Percentiles rank a stretch among this genome's conserved stretches.
phyloP scores from a whole-genome alignment of 2,797 vertebrate species.

The Protonibea diacanthus region DNA sequence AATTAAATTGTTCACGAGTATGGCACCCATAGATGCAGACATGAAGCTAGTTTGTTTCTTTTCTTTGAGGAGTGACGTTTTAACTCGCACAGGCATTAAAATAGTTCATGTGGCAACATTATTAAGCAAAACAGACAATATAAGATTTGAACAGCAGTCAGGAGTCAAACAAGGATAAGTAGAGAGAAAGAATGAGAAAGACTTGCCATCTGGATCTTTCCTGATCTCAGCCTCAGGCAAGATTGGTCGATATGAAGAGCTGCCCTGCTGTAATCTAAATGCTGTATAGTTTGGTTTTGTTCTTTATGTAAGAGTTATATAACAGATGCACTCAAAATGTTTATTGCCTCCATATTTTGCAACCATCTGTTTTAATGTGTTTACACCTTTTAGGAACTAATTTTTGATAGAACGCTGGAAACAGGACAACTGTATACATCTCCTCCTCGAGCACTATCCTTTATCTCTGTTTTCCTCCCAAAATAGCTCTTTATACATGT shows the following conservation, averaged over 20 bases:
- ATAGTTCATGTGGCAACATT: constrained; percentile 7
- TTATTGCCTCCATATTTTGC: constrained; percentile 33
- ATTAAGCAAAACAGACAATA: constrained; percentile 28
- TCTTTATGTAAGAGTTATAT: constrained; percentile 70
- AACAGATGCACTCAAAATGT: constrained; percentile 50
- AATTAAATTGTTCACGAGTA: neutral
- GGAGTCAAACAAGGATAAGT: constrained; percentile 25
- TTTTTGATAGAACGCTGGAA: constrained; percentile 13
- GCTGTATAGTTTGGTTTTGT: constrained; percentile 43
- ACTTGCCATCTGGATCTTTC: constrained; percentile 67
- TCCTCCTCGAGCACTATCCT: constrained; percentile 24
- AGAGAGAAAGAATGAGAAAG: constrained; percentile 28
- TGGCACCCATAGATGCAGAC: neutral
- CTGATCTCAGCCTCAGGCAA: constrained; percentile 65
- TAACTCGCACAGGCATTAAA: neutral
- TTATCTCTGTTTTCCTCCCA: constrained; percentile 38
- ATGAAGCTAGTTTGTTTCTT: neutral
- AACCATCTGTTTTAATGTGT: constrained; percentile 36
- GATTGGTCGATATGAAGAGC: constrained; percentile 42
- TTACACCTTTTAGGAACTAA: constrained; percentile 7
- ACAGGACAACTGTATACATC: constrained; percentile 20
- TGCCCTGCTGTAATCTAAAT: constrained; percentile 46
- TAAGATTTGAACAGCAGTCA: constrained; percentile 28
- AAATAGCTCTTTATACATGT: constrained; percentile 30
- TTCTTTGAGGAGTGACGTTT: neutral